phyloP scores from a whole-genome alignment of 2,113 vertebrate genomes.

The Gavia stellata region DNA sequence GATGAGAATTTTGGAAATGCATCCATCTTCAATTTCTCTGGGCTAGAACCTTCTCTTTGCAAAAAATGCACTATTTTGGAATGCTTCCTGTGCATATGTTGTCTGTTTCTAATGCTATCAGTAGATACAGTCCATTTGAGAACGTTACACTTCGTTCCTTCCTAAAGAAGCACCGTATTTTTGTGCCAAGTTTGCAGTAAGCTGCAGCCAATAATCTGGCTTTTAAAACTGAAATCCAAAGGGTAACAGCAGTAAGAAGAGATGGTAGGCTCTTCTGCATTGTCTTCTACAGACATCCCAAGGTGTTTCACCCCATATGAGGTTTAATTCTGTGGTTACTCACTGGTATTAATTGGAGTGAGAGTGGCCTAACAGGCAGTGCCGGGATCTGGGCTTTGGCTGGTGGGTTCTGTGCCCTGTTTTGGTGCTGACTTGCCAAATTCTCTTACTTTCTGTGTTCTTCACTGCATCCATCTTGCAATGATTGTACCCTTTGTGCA shows the following conservation, averaged over 20 bases:
- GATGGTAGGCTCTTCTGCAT: rapidly evolving
- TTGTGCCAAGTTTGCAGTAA: constrained; percentile 37
- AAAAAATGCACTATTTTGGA: not conserved
- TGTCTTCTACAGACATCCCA: not conserved
- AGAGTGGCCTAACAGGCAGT: not conserved
- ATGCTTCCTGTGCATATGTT: not conserved
- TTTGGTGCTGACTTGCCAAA: not conserved
- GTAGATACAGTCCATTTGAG: constrained; percentile 30
- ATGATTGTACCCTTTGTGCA: not conserved
- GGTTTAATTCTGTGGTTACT: not conserved
- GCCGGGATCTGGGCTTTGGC: not conserved
- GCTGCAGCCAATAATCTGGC: not conserved
- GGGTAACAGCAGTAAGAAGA: not conserved
- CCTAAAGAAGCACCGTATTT: not conserved
- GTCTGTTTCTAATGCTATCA: constrained; percentile 13
- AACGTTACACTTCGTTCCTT: constrained; percentile 32
- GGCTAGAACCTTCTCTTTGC: not conserved
- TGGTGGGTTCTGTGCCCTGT: not conserved
- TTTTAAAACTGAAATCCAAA: not conserved
- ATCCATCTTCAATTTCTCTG: not conserved
- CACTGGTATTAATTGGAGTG: not conserved
- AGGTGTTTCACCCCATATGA: not conserved
- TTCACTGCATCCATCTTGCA: not conserved
- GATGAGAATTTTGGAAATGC: not conserved
- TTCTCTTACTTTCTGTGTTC: not conserved